These are phyloP conservation scores for Amblyraja radiata DNA, from an alignment of 2,797 vertebrate genomes.

Conservation along the genomic window DNA sequence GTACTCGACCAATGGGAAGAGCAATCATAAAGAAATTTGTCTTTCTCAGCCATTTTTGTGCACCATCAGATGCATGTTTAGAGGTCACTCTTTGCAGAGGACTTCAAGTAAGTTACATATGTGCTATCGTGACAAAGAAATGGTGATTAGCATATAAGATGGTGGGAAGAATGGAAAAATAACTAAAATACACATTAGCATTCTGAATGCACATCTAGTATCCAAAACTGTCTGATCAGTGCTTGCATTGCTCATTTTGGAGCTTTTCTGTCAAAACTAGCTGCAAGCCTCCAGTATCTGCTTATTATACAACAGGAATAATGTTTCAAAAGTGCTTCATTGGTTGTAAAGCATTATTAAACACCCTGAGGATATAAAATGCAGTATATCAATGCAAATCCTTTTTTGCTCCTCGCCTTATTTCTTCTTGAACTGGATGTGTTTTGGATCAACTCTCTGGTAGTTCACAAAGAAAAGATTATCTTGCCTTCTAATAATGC, in stretches of 20 bases:
- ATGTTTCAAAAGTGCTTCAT: background rate
- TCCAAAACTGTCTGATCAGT: background rate
- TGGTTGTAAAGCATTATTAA: background rate
- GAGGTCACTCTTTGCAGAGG: background rate
- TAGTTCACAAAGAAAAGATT: background rate
- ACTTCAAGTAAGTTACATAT: background rate
- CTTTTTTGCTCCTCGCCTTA: background rate
- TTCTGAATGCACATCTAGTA: background rate
- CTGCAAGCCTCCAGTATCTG: background rate
- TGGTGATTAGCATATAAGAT: background rate
- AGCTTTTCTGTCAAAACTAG: background rate
- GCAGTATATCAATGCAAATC: background rate
- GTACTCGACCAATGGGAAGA: background rate
- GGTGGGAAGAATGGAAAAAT: background rate
- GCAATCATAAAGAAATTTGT: background rate
- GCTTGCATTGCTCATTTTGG: background rate
- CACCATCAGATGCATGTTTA: background rate
- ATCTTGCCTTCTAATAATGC: background rate
- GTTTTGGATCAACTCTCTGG: background rate
- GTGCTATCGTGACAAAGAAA: background rate
- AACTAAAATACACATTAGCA: background rate
- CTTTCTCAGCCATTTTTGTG: background rate
- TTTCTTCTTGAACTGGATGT: background rate
- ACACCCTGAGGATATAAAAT: slow-evolving; percentile 3
- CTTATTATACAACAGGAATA: background rate